These are phyloP conservation scores for Enoplosus armatus DNA, from an alignment of 2,797 vertebrate genomes.

Conservation along the genomic window DNA sequence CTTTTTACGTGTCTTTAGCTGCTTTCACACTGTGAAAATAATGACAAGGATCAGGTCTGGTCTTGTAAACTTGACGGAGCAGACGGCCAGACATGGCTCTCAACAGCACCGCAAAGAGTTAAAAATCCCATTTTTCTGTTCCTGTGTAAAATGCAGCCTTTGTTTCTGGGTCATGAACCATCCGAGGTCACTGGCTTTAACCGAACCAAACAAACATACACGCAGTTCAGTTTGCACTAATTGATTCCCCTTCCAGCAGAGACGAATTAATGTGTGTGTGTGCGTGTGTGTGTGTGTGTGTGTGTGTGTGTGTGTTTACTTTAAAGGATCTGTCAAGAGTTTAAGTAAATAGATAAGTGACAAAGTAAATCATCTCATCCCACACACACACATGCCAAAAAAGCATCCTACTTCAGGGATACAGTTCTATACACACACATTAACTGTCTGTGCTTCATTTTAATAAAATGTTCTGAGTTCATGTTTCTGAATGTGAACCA, in stretches of 20 bases:
- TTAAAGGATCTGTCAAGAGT: conserved; percentile 67
- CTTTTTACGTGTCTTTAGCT: conserved; percentile 40
- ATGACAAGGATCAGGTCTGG: conserved; percentile 43
- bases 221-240: conserved; percentile 62
- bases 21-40: conserved; percentile 40
- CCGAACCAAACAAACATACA: conserved; percentile 69
- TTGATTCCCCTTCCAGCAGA: conserved; percentile 64
- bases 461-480: not conserved
- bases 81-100: conserved; percentile 1
- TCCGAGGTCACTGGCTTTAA: conserved; percentile 72
- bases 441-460: not conserved
- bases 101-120: conserved; percentile 45
- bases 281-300: too few species aligned
- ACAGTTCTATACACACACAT: conserved; percentile 10
- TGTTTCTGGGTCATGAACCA: conserved; percentile 73
- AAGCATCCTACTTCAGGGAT: conserved; percentile 15
- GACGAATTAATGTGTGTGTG: too few species aligned
- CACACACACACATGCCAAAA: conserved; percentile 30
- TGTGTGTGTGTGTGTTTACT: conserved; percentile 70
- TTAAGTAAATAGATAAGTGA: conserved; percentile 78
- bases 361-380: conserved; percentile 66
- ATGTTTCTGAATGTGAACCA: conserved; percentile 15
- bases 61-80: conserved; percentile 44
- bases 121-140: conserved; percentile 43
- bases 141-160: conserved; percentile 69